Percentiles rank a stretch among this genome's conserved stretches.
Evolutionary conservation across 2,888 invertebrate genomes (phyloP).

Genomic region (Cerastis leucographa): DNA sequence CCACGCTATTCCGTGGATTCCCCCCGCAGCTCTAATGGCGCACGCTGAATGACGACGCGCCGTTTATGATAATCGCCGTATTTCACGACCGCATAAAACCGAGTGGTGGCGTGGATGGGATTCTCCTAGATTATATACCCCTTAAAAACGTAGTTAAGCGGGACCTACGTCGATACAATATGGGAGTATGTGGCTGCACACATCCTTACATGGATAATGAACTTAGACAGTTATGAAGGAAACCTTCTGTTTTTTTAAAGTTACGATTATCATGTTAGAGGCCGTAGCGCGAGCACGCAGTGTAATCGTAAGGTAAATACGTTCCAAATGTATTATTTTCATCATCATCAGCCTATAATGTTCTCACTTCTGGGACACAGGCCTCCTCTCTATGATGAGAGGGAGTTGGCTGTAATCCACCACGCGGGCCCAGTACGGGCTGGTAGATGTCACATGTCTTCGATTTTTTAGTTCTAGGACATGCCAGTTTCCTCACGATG

Average conservation of each 20-base stretch:
- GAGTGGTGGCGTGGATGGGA: constrained; percentile 74
- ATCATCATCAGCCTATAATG: no score
- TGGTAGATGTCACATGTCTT: no score
- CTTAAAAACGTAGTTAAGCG: constrained; percentile 64
- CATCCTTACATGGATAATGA: neutral
- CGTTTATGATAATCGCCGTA: constrained; percentile 87
- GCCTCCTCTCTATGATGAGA: no score
- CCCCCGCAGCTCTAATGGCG: constrained; percentile 74
- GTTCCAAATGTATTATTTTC: no score
- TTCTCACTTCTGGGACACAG: no score
- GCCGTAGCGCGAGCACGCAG: no score
- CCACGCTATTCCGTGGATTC: constrained; percentile 37
- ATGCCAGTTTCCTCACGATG: no score
- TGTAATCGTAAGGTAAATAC: no score
- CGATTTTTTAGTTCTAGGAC: no score
- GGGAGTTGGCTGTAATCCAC: no score
- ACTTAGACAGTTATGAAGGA: neutral
- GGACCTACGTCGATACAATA: constrained; percentile 51
- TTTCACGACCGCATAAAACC: constrained; percentile 83
- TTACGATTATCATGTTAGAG: neutral
- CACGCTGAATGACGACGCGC: constrained; percentile 81
- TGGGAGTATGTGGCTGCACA: constrained; percentile 2
- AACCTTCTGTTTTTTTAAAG: neutral
- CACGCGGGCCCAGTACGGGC: no score
- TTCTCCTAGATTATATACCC: constrained; percentile 73